Base-by-base conservation (phyloP, 1,140 invertebrate genomes). In the Steinernema khuongi region DNA sequence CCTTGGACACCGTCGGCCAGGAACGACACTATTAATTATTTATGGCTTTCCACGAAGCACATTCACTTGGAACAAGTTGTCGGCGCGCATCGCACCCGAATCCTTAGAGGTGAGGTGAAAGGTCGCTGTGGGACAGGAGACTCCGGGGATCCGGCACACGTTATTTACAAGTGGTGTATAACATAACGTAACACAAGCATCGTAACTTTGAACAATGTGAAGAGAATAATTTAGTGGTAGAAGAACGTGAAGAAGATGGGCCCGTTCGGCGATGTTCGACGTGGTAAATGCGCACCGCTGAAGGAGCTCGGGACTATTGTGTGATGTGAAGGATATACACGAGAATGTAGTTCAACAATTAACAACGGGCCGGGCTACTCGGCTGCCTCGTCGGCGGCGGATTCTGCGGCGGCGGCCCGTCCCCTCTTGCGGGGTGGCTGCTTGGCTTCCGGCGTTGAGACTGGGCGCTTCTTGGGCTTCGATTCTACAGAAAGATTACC, bases 21-120 rank as follows among this genome's bases (percentile, higher is more conserved):
- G 50, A 60, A 60, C 14, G 19, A 22, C 26, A 60, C 26, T 26
- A 22, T 60, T 14, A 60, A 60, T 60, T 60, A 60, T 60, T 60
- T 60, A 60, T 60, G 50, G 50, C 50, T 60, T 60, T 17, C 50
- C 11, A 60, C 50, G 50, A 60, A 60, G 50, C 50, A 60, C 50
- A 60, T 60, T 60, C 50, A 41, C 36, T 41, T 41, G 36, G 36
- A 41, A 41, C 36, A 60, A 60, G 50, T 60, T 14, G 50, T n/a
- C n/a, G n/a, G n/a, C n/a, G n/a, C n/a, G n/a, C n/a, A n/a, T n/a
- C n/a, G n/a, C n/a, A n/a, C n/a, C n/a, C n/a, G n/a, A n/a, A n/a
- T n/a, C n/a, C n/a, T n/a, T n/a, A n/a, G n/a, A n/a, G n/a, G n/a
- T n/a, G n/a, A n/a, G n/a, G n/a, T n/a, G n/a, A n/a, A n/a, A n/a